Evolutionary conservation across 2,797 vertebrate genomes (phyloP).

Genomic region (Echiichthys vipera): DNA sequence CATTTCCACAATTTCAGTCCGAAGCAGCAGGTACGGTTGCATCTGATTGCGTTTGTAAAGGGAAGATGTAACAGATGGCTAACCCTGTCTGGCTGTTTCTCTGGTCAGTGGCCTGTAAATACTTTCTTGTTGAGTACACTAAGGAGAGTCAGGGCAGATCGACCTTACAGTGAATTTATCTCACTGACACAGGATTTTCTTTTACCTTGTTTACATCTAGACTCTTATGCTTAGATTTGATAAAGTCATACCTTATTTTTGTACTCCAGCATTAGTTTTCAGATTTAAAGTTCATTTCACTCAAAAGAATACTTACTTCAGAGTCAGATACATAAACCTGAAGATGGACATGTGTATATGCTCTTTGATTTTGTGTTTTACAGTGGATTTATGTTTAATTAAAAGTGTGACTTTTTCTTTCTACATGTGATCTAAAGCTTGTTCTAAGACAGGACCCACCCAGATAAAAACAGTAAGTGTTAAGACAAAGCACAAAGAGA

Average conservation of each 20-base stretch:
- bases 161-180: constrained; percentile 2
- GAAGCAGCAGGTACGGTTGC: constrained; percentile 23
- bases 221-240: neutral
- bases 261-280: neutral
- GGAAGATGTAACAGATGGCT: constrained; percentile 50
- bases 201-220: neutral
- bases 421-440: neutral
- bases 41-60: constrained; percentile 1
- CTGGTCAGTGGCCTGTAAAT: constrained; percentile 38
- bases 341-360: neutral
- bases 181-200: neutral
- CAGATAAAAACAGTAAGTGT: neutral
- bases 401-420: neutral
- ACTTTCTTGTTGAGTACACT: constrained; percentile 12
- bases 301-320: neutral
- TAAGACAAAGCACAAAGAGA: neutral
- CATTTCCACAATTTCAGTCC: constrained; percentile 18
- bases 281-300: neutral
- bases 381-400: neutral
- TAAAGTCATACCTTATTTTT: neutral
- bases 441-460: neutral
- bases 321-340: neutral
- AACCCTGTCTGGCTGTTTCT: constrained; percentile 19
- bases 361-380: neutral
- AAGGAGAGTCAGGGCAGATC: constrained; percentile 3